Base-by-base conservation (phyloP, 2,888 invertebrate genomes). In the Chrysopilus asiliformis region DNA sequence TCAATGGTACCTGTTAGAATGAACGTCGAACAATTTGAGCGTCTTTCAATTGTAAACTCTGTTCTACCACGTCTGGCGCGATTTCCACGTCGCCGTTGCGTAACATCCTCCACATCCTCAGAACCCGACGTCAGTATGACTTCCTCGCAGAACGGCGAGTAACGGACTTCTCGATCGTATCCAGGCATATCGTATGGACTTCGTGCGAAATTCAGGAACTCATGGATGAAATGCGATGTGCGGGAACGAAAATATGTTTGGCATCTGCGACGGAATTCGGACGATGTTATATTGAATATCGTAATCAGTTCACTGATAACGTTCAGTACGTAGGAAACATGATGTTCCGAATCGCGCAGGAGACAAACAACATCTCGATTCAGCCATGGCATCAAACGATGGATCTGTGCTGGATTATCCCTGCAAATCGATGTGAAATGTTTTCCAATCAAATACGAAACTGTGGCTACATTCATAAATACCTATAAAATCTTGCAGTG, bases 141-240 rank as follows among this genome's bases (percentile, higher is more conserved):
- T 38, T 56, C 59, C 24, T 55, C 55, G 30, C 37, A 36, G 12
- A 51, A 53, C 47, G 68, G 70, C 1, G 71, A 69, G 55, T 82
- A 83, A 43, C 72, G 72, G 15, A 79, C 75, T 47, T 74, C 68
- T 15, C 78, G 68, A 55, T 84, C 84, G 52, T 83, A 84, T n/a
- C 81, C 84, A 36, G 76, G 68, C 73, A 93, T 75, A 54, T 87
- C 87, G 56, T 77, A 85, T 0, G 86, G 85, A 9, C 89, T 87
- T 18, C 80, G 71, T 20, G 93, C 87, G 64, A 82, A 94, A 56
- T 76, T 77, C 49, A 79, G 75, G 42, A 94, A 71, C 55, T 94
- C 93, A 56, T 93, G 90, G 20, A 86, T 71, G 56, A 94, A 94
- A 59, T 93, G 93, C 39, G 76, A 73, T 0, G 89, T 84, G 46